Base-by-base conservation (phyloP, 1,140 invertebrate genomes). In the Medauroidea extradentata region DNA sequence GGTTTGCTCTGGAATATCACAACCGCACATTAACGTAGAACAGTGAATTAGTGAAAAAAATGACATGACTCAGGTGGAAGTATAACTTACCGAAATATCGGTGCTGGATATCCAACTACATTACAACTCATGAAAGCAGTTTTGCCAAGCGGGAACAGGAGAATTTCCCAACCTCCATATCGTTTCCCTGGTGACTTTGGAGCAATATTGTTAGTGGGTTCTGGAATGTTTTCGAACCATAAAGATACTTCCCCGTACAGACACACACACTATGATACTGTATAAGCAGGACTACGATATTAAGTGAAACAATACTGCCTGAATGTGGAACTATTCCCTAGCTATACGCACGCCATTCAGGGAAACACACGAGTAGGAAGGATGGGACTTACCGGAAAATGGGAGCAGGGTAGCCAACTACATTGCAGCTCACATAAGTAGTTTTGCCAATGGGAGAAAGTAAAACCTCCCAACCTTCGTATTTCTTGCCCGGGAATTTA, bases 401-500 rank as follows among this genome's bases (percentile, higher is more conserved):
- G 43, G 69, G 67, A 51, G 69, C 59, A 44, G 69, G 68, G 54
- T 55, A 71, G 19, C 65, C 69, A 27, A 64, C 53, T 16, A 66
- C 68, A 58, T 71, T 67, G 52, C 69, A 72, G 51, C 61, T 38
- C 29, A 69, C 61, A 23, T 63, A 46, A 34, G 63, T 50, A 16
- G 58, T 57, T n/a, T 29, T 9, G 21, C 25, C 46, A 46, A 24
- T 21, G 48, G 55, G 16, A 24, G 54, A 27, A 21, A 58, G 34
- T 46, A 60, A 49, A 54, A 66, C 48, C 46, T 58, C 41, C 21
- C 56, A 58, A 34, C 60, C 60, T 25, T 62, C 60, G 14, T 58
- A 76, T 65, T 73, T 72, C 44, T 73, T 65, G 49, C 78, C 79
- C 34, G 78, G 68, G 42, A 75, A 58, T 68, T 78, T 78, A 39